phyloP scores from a whole-genome alignment of 2,797 vertebrate species.

The Pterois miles region DNA sequence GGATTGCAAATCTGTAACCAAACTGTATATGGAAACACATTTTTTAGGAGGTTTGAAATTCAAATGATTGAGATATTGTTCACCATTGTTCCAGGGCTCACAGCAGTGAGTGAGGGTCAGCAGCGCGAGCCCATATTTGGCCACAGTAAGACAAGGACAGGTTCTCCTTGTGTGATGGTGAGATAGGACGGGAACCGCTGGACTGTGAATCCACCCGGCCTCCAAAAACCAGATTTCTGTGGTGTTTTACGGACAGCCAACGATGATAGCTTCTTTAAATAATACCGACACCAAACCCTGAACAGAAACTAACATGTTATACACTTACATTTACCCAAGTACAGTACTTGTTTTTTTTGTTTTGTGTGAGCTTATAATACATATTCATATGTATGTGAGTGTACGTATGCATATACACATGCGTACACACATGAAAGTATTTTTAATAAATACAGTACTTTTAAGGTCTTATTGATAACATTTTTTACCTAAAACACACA shows the following conservation, averaged over 20 bases:
- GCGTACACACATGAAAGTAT: too few species aligned
- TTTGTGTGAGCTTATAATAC: too few species aligned
- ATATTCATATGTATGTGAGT: too few species aligned
- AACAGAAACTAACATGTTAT: background rate
- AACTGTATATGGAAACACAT: background rate
- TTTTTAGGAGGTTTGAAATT: constrained; percentile 3
- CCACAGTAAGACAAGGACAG: constrained; percentile 14
- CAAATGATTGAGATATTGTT: constrained; percentile 14
- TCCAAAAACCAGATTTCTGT: background rate
- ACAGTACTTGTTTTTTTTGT: too few species aligned
- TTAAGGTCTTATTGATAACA: too few species aligned
- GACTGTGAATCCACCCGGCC: constrained; percentile 30
- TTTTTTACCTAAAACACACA: too few species aligned
- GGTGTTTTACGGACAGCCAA: background rate
- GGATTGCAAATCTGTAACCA: background rate
- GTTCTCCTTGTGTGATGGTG: constrained; percentile 15
- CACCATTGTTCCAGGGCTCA: constrained; percentile 11
- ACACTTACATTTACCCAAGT: too few species aligned
- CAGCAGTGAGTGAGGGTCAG: constrained; percentile 24
- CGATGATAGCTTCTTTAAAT: background rate
- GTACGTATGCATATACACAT: too few species aligned
- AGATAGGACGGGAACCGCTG: background rate
- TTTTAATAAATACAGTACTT: too few species aligned
- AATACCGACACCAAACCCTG: background rate
- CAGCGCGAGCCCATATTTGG: constrained; percentile 52